Conservation (phyloP, 2,888 invertebrate genomes). For the Leucophenga montana region DNA sequence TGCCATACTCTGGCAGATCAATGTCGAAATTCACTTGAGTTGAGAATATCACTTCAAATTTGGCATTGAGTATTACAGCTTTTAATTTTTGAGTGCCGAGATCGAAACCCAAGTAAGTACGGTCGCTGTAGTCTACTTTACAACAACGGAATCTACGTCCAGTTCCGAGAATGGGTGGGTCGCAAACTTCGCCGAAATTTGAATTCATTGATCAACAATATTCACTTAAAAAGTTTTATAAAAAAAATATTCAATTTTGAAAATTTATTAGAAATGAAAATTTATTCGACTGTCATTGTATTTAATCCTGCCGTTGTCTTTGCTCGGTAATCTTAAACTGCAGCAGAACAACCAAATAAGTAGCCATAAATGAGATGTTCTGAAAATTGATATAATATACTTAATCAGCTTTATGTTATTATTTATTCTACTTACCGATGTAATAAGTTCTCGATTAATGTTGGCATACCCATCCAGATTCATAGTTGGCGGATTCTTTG, state of each 20-base stretch:
- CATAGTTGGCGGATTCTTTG: conserved; percentile 85
- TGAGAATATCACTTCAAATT: conserved; percentile 81
- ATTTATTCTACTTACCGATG: conserved; percentile 75
- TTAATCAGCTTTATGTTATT: background rate
- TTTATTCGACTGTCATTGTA: background rate
- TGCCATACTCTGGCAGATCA: conserved; percentile 88
- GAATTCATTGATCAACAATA: background rate
- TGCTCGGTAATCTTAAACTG: conserved; percentile 80
- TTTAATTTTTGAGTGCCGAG: conserved; percentile 79
- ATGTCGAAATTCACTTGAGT: conserved; percentile 89
- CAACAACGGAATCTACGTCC: conserved; percentile 8
- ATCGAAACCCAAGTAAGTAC: conserved; percentile 48
- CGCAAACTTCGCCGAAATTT: background rate
- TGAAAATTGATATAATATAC: conserved; percentile 57
- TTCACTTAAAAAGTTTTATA: conserved; percentile 21
- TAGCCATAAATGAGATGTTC: conserved; percentile 83
- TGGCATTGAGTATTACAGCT: conserved; percentile 84
- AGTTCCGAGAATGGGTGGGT: background rate
- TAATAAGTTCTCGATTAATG: conserved; percentile 80
- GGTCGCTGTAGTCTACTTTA: conserved; percentile 36
- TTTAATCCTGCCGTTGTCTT: conserved; percentile 45
- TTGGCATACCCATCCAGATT: conserved; percentile 83
- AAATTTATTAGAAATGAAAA: background rate
- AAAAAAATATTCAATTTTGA: background rate
- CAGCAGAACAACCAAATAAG: conserved; percentile 82